A percentile compares a stretch with the other conserved stretches of the same genome.
Conservation (phyloP, 2,888 invertebrate genomes). For the Philereme vetulata region DNA sequence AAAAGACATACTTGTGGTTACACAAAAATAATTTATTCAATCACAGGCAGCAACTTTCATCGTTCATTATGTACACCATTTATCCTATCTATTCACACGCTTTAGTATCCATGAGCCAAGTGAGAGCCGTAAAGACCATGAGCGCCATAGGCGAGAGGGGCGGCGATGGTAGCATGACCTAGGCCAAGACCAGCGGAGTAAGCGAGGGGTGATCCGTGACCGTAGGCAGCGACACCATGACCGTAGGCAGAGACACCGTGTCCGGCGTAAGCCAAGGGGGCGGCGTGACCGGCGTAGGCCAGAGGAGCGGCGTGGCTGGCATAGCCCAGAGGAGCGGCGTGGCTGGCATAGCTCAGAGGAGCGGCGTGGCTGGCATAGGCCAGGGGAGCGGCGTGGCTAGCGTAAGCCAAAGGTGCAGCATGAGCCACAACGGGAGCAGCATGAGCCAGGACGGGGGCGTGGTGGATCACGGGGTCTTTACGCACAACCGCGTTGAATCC, state of each 20-base stretch:
- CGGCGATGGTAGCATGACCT: slow-evolving; percentile 46
- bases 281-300: slow-evolving; percentile 43
- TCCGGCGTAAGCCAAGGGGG: slow-evolving; percentile 38
- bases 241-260: slow-evolving; percentile 35
- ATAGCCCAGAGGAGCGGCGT: slow-evolving; percentile 41
- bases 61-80: slow-evolving; percentile 35
- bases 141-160: slow-evolving; percentile 47
- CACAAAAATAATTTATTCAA: slow-evolving; percentile 31
- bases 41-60: slow-evolving; percentile 50
- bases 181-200: slow-evolving; percentile 42
- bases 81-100: slow-evolving; percentile 35
- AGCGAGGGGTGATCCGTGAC: slow-evolving; percentile 38
- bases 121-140: slow-evolving; percentile 51
- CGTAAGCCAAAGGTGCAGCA: slow-evolving; percentile 45
- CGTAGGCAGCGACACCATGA: slow-evolving; percentile 33
- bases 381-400: slow-evolving; percentile 45
- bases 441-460: slow-evolving; percentile 57
- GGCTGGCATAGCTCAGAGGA: slow-evolving; percentile 43
- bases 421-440: slow-evolving; percentile 52
- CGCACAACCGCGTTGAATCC: slow-evolving; percentile 84
- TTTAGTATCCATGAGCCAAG: slow-evolving; percentile 49
- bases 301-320: slow-evolving; percentile 45
- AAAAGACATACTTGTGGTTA: slow-evolving; percentile 18
- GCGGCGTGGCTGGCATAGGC: slow-evolving; percentile 48
- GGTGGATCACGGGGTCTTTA: slow-evolving; percentile 69